Evolutionary conservation across 1,140 invertebrate genomes (phyloP).

Genomic region (Drosophila malerkotliana): DNA sequence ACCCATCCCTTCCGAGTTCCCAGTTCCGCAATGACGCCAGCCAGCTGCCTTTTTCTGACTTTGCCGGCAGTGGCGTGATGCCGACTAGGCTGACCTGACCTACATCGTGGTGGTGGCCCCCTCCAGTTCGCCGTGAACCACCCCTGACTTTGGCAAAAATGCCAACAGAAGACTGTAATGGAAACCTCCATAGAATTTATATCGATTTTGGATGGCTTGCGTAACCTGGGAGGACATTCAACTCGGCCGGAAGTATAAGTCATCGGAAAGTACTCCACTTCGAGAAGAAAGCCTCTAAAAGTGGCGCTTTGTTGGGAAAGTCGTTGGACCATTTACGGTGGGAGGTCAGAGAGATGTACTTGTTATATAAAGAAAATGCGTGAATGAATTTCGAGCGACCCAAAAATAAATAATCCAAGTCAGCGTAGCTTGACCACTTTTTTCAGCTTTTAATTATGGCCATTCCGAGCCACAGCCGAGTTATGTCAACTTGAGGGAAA

Average conservation of each 20-base stretch:
- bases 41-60: constrained; percentile 27
- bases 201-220: constrained; percentile 32
- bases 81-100: constrained; percentile 45
- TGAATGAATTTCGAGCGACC: constrained; percentile 36
- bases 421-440: constrained; percentile 49
- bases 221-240: constrained; percentile 61
- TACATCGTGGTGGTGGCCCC: constrained; percentile 21
- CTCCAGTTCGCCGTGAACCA: not conserved
- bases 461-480: constrained; percentile 1
- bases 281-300: constrained; percentile 32
- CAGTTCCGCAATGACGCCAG: constrained; percentile 57
- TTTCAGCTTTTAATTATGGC: constrained; percentile 23
- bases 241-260: constrained; percentile 49
- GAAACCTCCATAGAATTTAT: constrained; percentile 46
- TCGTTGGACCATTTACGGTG: constrained; percentile 1
- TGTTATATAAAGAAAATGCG: constrained; percentile 50
- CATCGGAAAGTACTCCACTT: constrained; percentile 11
- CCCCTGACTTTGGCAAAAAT: constrained; percentile 48
- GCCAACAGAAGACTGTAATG: constrained; percentile 47
- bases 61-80: constrained; percentile 61
- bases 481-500: constrained; percentile 58
- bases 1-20: constrained; percentile 2
- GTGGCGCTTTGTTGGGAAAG: constrained; percentile 29
- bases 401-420: constrained; percentile 35
- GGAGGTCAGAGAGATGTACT: constrained; percentile 19